phyloP scores from a whole-genome alignment of 1,140 invertebrate species.

The Bicyclus anynana region DNA sequence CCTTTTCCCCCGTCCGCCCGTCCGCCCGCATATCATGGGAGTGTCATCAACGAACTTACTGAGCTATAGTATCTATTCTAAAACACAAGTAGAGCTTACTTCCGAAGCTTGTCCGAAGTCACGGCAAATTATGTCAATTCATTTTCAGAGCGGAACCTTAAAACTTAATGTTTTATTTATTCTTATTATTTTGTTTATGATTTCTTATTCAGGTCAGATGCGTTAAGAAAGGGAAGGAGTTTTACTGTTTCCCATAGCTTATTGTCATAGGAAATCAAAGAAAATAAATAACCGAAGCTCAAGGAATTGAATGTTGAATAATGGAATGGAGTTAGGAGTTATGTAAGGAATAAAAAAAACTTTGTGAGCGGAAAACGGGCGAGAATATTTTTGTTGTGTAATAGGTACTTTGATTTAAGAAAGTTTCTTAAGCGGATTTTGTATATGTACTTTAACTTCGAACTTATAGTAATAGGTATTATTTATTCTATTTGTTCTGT shows the following conservation, averaged over 20 bases:
- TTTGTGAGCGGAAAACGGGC: constrained; percentile 2
- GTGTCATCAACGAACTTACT: too few relatives aligned
- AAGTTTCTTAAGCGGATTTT: background rate
- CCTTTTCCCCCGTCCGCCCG: too few relatives aligned
- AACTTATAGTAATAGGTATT: too few relatives aligned
- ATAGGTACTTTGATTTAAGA: background rate
- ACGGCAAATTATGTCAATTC: background rate
- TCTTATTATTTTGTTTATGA: constrained; percentile 17
- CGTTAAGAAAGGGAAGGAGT: constrained; percentile 16
- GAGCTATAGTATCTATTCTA: background rate
- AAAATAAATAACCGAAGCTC: constrained; percentile 22
- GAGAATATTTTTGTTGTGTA: constrained; percentile 8
- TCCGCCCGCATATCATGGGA: too few relatives aligned
- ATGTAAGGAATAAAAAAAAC: constrained; percentile 8
- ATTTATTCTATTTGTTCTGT: too few relatives aligned
- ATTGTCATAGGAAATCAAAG: constrained; percentile 24
- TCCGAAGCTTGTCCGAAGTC: background rate
- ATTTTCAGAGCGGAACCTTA: constrained; percentile 4
- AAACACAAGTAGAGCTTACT: background rate
- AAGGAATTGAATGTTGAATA: constrained; percentile 17
- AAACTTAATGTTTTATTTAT: constrained; percentile 19
- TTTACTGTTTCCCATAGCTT: constrained; percentile 24
- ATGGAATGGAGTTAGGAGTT: constrained; percentile 12
- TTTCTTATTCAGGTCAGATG: constrained; percentile 24
- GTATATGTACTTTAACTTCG: too few relatives aligned